These are phyloP conservation scores for Phainopepla nitens DNA, from an alignment of 2,113 vertebrate genomes.

Conservation along the genomic window DNA sequence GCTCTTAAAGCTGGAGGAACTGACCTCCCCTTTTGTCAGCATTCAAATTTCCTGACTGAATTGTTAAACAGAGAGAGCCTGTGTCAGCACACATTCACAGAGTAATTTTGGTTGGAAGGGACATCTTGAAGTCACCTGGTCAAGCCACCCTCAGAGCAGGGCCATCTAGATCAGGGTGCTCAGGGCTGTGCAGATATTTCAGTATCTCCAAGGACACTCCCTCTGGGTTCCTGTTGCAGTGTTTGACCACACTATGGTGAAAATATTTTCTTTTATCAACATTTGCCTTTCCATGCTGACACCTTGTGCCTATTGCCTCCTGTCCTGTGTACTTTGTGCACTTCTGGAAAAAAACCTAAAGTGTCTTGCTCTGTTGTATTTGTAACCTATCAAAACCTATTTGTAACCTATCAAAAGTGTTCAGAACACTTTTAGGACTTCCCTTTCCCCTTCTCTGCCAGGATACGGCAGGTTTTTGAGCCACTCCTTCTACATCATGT, in stretches of 20 bases:
- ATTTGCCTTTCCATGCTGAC: not conserved
- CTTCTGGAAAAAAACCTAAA: not conserved
- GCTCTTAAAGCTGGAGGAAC: not conserved
- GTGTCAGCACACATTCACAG: not conserved
- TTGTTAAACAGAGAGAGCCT: not conserved
- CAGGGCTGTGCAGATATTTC: not conserved
- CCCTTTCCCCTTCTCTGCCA: not conserved
- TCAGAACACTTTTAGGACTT: not conserved
- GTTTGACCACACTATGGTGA: not conserved
- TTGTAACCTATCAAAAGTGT: not conserved
- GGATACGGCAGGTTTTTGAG: not conserved
- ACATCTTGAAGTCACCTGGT: slow-evolving; percentile 16
- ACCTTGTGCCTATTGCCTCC: not conserved
- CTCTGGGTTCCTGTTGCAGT: not conserved
- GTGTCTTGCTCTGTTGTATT: not conserved
- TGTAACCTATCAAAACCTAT: not conserved
- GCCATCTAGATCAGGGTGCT: not conserved
- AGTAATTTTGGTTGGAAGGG: slow-evolving; percentile 8
- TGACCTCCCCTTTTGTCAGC: not conserved
- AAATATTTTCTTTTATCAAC: not conserved
- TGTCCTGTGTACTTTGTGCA: not conserved
- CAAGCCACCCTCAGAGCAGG: slow-evolving; percentile 1
- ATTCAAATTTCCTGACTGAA: slow-evolving; percentile 13
- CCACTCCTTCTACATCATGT: not conserved
- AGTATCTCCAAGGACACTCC: not conserved